A percentile compares a stretch with the other conserved stretches of the same genome.
phyloP scores from a whole-genome alignment of 2,888 invertebrate species.

The Cantharis lateralis region DNA sequence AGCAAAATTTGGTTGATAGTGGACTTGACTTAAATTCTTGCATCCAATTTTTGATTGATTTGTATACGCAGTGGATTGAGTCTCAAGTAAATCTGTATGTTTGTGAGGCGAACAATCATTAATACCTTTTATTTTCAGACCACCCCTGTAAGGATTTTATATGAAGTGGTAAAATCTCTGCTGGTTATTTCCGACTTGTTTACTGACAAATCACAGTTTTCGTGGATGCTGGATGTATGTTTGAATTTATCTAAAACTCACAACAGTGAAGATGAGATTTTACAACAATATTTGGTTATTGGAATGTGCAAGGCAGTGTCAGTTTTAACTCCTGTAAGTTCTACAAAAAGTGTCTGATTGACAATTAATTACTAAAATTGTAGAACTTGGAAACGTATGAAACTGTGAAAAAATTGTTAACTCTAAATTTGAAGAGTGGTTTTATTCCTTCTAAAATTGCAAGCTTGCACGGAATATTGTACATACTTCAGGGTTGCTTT shows the following conservation, averaged over 20 bases:
- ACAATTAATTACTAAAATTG: constrained; percentile 23
- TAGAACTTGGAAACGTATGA: constrained; percentile 65
- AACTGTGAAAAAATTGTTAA: constrained; percentile 64
- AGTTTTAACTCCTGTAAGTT: constrained; percentile 63
- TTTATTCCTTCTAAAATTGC: constrained; percentile 67
- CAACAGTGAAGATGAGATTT: constrained; percentile 75
- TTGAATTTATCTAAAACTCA: constrained; percentile 69
- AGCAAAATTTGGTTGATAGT: constrained; percentile 58
- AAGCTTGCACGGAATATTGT: constrained; percentile 69
- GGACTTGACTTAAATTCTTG: constrained; percentile 91
- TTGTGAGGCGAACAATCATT: not conserved
- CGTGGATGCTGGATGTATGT: constrained; percentile 77
- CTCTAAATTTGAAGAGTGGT: constrained; percentile 64
- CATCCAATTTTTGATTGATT: constrained; percentile 87
- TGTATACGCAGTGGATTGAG: constrained; percentile 78
- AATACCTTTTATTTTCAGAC: constrained; percentile 44
- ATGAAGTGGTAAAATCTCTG: constrained; percentile 68
- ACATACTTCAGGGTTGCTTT: constrained; percentile 66
- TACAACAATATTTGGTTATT: constrained; percentile 71
- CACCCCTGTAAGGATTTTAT: constrained; percentile 57
- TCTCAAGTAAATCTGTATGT: constrained; percentile 56
- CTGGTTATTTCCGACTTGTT: constrained; percentile 78
- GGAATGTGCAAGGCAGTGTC: constrained; percentile 72
- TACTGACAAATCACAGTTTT: constrained; percentile 74
- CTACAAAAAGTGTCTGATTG: not conserved